A percentile compares a stretch with the other conserved stretches of the same genome.
Evolutionary conservation across 2,888 invertebrate genomes (phyloP).

Genomic region (Lomographa bimaculata): DNA sequence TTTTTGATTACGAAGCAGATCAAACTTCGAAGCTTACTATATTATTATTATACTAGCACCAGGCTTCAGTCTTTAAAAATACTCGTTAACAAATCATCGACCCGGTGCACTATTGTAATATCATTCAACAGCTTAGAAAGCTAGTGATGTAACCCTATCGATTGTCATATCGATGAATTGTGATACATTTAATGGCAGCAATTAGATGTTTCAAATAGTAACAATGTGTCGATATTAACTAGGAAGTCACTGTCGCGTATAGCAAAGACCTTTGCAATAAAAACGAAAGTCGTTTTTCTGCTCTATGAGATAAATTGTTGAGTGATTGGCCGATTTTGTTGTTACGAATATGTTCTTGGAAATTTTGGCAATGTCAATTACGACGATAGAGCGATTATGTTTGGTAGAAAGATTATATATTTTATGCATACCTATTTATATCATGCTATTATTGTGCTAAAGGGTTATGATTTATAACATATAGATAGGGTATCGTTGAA

Average conservation of each 20-base stretch:
- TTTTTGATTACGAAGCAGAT: no score
- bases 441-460: no score
- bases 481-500: no score
- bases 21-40: no score
- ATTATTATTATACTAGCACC: no score
- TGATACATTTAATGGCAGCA: slow-evolving; percentile 17
- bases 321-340: neutral
- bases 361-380: no score
- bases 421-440: no score
- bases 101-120: slow-evolving; percentile 10
- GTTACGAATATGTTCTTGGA: no score
- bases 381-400: no score
- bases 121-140: slow-evolving; percentile 13
- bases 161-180: slow-evolving; percentile 29
- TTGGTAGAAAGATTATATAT: no score
- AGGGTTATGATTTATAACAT: no score
- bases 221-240: slow-evolving; percentile 4
- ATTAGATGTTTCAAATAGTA: slow-evolving; percentile 11
- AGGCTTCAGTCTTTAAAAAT: no score
- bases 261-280: slow-evolving; percentile 15
- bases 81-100: neutral
- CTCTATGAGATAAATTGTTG: neutral
- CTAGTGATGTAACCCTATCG: slow-evolving; percentile 30
- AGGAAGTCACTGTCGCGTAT: slow-evolving; percentile 9
- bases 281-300: slow-evolving; percentile 16